Percentiles rank a stretch among this genome's conserved stretches.
These are phyloP conservation scores for Chrysodeixis includens DNA, from an alignment of 2,888 invertebrate genomes.

Conservation along the genomic window DNA sequence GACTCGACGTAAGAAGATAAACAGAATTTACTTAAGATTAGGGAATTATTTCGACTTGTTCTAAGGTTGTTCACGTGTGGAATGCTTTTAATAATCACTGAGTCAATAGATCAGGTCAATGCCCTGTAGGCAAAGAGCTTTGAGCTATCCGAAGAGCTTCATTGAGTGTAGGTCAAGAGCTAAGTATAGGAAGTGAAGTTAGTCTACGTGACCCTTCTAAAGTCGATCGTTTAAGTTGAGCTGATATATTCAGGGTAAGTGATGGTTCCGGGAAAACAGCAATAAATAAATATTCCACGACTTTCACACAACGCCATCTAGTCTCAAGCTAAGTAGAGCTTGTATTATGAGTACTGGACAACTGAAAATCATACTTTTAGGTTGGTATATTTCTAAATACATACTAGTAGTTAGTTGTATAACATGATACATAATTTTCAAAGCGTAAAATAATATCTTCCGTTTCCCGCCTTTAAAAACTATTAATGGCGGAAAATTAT, in stretches of 20 bases:
- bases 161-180: conserved; percentile 5
- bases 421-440: too few relatives aligned
- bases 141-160: neutral
- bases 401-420: too few relatives aligned
- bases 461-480: too few relatives aligned
- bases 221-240: neutral
- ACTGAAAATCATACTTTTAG: too few relatives aligned
- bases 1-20: neutral
- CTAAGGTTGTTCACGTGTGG: neutral
- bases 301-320: too few relatives aligned
- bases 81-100: neutral
- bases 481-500: too few relatives aligned
- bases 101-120: neutral
- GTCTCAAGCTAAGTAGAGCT: too few relatives aligned
- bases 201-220: neutral
- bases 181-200: neutral
- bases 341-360: too few relatives aligned
- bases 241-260: conserved; percentile 1
- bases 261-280: too few relatives aligned
- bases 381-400: too few relatives aligned
- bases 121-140: neutral
- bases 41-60: neutral
- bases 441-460: too few relatives aligned
- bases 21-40: neutral
- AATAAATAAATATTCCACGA: too few relatives aligned